Evolutionary conservation across 2,888 invertebrate genomes (phyloP).

Genomic region (Orchestes rusci): DNA sequence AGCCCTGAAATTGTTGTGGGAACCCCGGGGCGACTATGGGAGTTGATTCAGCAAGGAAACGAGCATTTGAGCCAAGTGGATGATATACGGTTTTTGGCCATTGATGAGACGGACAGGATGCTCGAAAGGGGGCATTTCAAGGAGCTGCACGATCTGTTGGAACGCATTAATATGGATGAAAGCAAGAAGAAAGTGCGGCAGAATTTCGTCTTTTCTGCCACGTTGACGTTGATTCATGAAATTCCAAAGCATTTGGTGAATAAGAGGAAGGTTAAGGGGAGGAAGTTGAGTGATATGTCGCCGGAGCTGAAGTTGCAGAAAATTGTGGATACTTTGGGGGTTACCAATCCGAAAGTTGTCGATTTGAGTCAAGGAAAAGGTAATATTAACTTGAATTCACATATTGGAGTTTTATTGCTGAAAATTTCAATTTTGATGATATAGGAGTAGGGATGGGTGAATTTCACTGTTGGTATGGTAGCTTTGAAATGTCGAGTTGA

Average conservation of each 20-base stretch:
- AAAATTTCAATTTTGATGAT: background rate
- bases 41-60: conserved; percentile 75
- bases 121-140: conserved; percentile 93
- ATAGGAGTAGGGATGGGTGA: too few species aligned
- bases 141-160: conserved; percentile 76
- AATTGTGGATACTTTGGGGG: conserved; percentile 72
- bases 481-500: too few species aligned
- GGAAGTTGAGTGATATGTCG: conserved; percentile 57
- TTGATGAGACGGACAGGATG: conserved; percentile 99
- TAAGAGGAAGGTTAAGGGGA: conserved; percentile 47
- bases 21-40: conserved; percentile 96
- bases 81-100: conserved; percentile 75
- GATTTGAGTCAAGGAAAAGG: conserved; percentile 80
- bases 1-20: conserved; percentile 93
- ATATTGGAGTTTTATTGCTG: background rate
- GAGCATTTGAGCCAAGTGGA: conserved; percentile 65
- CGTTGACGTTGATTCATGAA: conserved; percentile 85
- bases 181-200: conserved; percentile 59
- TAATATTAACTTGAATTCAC: conserved; percentile 34
- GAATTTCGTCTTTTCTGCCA: conserved; percentile 96
- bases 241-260: conserved; percentile 65
- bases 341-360: conserved; percentile 85
- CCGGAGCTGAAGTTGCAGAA: conserved; percentile 68
- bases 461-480: too few species aligned
- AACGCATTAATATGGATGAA: conserved; percentile 67